Evolutionary conservation across 2,888 invertebrate genomes (phyloP).

Genomic region (Cenopis cana): DNA sequence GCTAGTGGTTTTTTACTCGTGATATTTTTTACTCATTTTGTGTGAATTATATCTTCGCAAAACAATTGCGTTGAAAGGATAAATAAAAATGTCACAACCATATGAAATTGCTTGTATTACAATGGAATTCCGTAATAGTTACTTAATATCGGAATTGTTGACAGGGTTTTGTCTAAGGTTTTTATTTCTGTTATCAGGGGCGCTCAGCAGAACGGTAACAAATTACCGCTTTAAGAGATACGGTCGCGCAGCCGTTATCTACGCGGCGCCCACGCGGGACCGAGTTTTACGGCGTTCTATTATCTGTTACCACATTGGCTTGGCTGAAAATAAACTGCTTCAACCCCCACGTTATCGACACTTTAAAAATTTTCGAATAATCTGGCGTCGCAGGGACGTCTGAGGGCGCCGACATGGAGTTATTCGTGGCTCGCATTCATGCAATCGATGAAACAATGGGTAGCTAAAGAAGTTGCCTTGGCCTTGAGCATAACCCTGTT

Average conservation of each 20-base stretch:
- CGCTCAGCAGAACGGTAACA: slow-evolving; percentile 68
- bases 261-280: slow-evolving; percentile 70
- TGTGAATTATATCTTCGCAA: slow-evolving; percentile 36
- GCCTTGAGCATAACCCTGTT: slow-evolving; percentile 14
- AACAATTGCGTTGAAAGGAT: slow-evolving; percentile 21
- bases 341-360: slow-evolving; percentile 60
- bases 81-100: slow-evolving; percentile 28
- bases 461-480: slow-evolving; percentile 28
- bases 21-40: slow-evolving; percentile 34
- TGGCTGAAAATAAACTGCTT: slow-evolving; percentile 74
- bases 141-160: slow-evolving; percentile 48
- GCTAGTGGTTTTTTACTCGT: slow-evolving; percentile 45
- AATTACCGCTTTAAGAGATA: slow-evolving; percentile 78
- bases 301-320: slow-evolving; percentile 74
- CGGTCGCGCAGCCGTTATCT: slow-evolving; percentile 68
- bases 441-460: slow-evolving; percentile 27
- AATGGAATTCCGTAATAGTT: slow-evolving; percentile 10
- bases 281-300: slow-evolving; percentile 72
- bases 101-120: slow-evolving; percentile 5
- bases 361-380: slow-evolving; percentile 57
- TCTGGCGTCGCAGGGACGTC: slow-evolving; percentile 42
- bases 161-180: slow-evolving; percentile 55
- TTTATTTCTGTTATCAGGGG: slow-evolving; percentile 66
- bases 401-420: slow-evolving; percentile 35
- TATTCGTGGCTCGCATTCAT: slow-evolving; percentile 27